Evolutionary conservation across 2,888 invertebrate genomes (phyloP).

Genomic region (Drosophila monieri): DNA sequence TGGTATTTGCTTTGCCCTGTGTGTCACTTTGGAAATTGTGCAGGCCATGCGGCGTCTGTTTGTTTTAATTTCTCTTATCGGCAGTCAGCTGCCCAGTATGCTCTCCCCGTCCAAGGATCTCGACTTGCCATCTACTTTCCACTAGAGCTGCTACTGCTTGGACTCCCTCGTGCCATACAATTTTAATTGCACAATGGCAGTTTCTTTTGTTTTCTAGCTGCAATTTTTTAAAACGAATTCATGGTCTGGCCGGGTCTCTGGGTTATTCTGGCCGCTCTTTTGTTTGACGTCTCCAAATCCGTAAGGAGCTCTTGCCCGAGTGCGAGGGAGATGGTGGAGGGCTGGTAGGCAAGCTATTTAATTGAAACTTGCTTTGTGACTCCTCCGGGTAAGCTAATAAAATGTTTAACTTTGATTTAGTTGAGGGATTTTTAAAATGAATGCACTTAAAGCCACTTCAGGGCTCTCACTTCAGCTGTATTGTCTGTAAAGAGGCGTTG

Average conservation of each 20-base stretch:
- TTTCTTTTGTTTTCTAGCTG: slow-evolving; percentile 70
- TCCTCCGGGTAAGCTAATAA: slow-evolving; percentile 71
- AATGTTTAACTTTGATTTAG: slow-evolving; percentile 80
- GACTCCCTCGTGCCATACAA: slow-evolving; percentile 74
- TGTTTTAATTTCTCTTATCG: slow-evolving; percentile 77
- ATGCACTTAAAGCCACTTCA: slow-evolving; percentile 54
- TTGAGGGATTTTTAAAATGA: slow-evolving; percentile 71
- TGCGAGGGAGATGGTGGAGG: background rate
- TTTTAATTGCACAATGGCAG: slow-evolving; percentile 79
- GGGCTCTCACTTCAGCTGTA: slow-evolving; percentile 2
- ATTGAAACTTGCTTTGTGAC: slow-evolving; percentile 79
- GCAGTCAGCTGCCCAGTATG: slow-evolving; percentile 60
- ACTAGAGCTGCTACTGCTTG: slow-evolving; percentile 13
- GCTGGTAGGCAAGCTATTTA: slow-evolving; percentile 65
- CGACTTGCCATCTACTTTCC: slow-evolving; percentile 21
- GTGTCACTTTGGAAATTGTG: slow-evolving; percentile 72
- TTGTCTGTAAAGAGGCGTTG: background rate
- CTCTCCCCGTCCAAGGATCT: slow-evolving; percentile 6
- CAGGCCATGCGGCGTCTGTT: slow-evolving; percentile 60
- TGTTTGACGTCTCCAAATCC: slow-evolving; percentile 75
- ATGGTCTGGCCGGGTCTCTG: slow-evolving; percentile 62
- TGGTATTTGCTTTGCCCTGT: slow-evolving; percentile 55
- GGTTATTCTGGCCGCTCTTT: slow-evolving; percentile 47
- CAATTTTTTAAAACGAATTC: slow-evolving; percentile 79
- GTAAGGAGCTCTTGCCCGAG: slow-evolving; percentile 52